A percentile compares a stretch with the other conserved stretches of the same genome.
Conservation (phyloP, 2,113 vertebrate species). For the Piprites chloris region DNA sequence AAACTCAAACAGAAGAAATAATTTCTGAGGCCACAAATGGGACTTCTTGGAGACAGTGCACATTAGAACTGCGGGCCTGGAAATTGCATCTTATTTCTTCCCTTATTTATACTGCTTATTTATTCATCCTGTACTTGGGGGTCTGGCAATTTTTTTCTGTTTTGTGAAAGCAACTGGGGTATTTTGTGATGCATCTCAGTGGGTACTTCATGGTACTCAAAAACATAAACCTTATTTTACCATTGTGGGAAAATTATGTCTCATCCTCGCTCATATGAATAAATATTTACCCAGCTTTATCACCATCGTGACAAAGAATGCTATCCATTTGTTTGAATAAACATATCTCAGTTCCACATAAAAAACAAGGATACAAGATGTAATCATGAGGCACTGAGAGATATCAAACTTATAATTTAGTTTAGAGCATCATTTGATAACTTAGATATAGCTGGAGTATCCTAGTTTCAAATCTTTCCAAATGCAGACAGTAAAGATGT, state of each 20-base stretch:
- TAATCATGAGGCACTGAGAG: neutral
- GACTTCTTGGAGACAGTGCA: constrained; percentile 24
- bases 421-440: neutral
- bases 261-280: neutral
- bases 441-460: neutral
- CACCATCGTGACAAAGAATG: neutral
- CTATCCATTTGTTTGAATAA: neutral
- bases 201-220: neutral
- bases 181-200: neutral
- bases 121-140: neutral
- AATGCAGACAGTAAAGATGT: neutral
- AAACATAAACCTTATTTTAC: neutral
- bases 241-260: neutral
- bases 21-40: constrained; percentile 53
- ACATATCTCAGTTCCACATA: neutral
- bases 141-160: neutral
- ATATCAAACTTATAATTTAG: neutral
- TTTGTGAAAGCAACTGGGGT: neutral
- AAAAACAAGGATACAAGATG: neutral
- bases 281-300: neutral
- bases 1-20: constrained; percentile 41
- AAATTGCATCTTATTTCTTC: neutral
- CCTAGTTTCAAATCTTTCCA: neutral
- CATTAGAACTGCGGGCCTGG: neutral
- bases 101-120: neutral